Conservation (phyloP, 2,113 vertebrate genomes). For the Apus apus region DNA sequence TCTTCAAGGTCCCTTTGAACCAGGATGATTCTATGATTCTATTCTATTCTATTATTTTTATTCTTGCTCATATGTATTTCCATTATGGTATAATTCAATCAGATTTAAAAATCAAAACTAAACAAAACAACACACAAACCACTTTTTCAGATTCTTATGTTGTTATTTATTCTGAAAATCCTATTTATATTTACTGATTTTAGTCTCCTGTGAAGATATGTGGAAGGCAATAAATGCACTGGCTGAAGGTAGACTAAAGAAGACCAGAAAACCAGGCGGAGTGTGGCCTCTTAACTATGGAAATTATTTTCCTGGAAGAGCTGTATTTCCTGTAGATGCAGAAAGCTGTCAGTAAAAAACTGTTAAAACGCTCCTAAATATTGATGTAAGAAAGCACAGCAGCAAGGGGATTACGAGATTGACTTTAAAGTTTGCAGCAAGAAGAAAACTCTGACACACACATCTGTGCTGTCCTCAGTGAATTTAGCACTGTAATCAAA, state of each 20-base stretch:
- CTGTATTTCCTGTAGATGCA: background rate
- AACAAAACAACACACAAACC: background rate
- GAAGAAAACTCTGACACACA: constrained; percentile 9
- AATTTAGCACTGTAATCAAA: background rate
- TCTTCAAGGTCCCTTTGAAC: no score
- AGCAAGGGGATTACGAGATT: background rate
- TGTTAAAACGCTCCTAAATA: background rate
- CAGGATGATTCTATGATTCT: no score
- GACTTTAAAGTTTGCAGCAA: background rate
- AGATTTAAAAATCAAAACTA: background rate
- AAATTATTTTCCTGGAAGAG: background rate
- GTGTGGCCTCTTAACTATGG: accelerated
- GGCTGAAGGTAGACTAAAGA: background rate
- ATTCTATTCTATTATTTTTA: background rate
- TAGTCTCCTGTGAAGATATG: background rate
- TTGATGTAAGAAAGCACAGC: background rate
- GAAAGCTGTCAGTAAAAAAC: background rate
- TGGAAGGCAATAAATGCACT: background rate
- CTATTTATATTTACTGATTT: background rate
- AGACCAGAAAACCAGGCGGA: background rate
- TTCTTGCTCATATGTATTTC: background rate
- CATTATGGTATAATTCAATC: background rate
- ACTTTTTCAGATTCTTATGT: background rate
- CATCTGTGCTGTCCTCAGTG: background rate
- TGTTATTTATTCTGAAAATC: background rate